phyloP scores from a whole-genome alignment of 1,140 invertebrate genomes.

The Cyphomyrmex costatus region DNA sequence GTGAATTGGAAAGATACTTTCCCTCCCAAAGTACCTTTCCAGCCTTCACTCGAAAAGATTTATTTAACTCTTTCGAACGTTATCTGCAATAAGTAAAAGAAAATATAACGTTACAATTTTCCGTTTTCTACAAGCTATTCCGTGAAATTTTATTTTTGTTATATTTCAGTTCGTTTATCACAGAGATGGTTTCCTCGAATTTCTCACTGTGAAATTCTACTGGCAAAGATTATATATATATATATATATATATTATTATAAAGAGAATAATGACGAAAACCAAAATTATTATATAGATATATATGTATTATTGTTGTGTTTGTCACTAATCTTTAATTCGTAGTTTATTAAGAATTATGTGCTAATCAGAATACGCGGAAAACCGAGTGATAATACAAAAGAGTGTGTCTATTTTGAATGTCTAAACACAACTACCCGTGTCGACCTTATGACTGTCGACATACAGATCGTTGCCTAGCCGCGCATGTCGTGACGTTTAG shows the following conservation, averaged over 20 bases:
- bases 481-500: too few species aligned
- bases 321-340: too few species aligned
- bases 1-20: conserved; percentile 4
- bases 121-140: not conserved
- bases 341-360: too few species aligned
- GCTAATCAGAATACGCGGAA: too few species aligned
- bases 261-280: not conserved
- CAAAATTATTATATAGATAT: too few species aligned
- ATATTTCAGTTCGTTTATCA: conserved; percentile 7
- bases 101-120: not conserved
- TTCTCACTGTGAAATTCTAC: not conserved
- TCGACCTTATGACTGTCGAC: too few species aligned
- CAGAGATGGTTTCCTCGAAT: not conserved
- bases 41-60: conserved; percentile 18
- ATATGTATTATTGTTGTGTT: too few species aligned
- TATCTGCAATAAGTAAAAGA: conserved; percentile 19
- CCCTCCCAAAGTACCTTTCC: not conserved
- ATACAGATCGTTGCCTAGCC: too few species aligned
- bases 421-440: too few species aligned
- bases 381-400: too few species aligned
- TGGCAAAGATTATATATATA: not conserved
- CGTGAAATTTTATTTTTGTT: conserved; percentile 9
- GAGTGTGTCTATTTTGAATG: too few species aligned
- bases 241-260: conserved; percentile 2
- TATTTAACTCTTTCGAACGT: conserved; percentile 31